A percentile compares a stretch with the other conserved stretches of the same genome.
phyloP scores from a whole-genome alignment of 2,113 vertebrate genomes.

The Campylomormyrus numenius region DNA sequence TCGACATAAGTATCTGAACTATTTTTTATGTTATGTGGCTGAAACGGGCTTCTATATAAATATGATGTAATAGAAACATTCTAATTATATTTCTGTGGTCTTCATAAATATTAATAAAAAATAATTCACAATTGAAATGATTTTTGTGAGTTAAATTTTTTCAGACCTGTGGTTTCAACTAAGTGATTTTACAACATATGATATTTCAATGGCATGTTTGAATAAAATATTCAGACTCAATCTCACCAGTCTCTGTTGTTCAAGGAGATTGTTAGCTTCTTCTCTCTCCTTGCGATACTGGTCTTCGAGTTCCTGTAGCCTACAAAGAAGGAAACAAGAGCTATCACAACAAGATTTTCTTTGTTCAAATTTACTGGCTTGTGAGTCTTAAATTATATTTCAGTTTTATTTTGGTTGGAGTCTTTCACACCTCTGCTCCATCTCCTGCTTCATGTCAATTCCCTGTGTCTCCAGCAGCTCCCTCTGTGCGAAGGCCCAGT shows the following conservation, averaged over 20 bases:
- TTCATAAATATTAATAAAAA: neutral
- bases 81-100: neutral
- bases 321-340: slow-evolving; percentile 33
- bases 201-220: neutral
- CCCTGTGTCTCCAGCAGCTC: slow-evolving; percentile 96
- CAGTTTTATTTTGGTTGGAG: neutral
- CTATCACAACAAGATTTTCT: neutral
- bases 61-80: too few relatives aligned
- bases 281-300: slow-evolving; percentile 90
- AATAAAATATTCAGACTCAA: neutral
- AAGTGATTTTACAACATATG: neutral
- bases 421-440: slow-evolving; percentile 82
- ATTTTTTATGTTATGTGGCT: too few relatives aligned
- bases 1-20: too few relatives aligned
- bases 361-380: neutral
- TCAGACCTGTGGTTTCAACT: neutral
- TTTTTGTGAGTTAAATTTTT: neutral
- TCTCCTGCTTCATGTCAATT: slow-evolving; percentile 98
- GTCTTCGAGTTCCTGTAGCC: slow-evolving; percentile 93
- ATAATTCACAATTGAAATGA: neutral
- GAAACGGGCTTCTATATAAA: too few relatives aligned
- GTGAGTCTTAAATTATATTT: neutral
- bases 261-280: slow-evolving; percentile 90
- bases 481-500: slow-evolving; percentile 94
- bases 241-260: slow-evolving; percentile 91